Evolutionary conservation across 1,140 invertebrate genomes (phyloP).

Genomic region (Drosophila ohnishii): DNA sequence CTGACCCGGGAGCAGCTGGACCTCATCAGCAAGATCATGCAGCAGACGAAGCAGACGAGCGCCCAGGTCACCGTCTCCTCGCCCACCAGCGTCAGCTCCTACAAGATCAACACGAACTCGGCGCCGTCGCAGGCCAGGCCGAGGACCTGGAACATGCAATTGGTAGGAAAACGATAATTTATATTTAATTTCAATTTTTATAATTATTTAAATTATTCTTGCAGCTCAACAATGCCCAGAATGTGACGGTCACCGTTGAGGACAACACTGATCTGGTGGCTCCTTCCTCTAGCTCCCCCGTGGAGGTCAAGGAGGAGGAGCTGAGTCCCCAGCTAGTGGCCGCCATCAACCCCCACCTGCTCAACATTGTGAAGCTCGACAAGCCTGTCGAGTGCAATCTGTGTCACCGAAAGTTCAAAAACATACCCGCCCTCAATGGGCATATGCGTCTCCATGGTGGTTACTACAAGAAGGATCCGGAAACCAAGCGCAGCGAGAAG

Average conservation of each 20-base stretch:
- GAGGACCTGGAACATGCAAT: slow-evolving; percentile 84
- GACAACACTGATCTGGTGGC: slow-evolving; percentile 70
- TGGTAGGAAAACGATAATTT: slow-evolving; percentile 52
- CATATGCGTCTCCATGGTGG: slow-evolving; percentile 98
- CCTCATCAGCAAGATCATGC: slow-evolving; percentile 91
- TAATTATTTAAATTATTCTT: background rate
- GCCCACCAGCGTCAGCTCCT: slow-evolving; percentile 83
- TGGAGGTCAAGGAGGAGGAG: slow-evolving; percentile 75
- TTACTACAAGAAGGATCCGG: slow-evolving; percentile 97
- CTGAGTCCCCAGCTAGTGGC: slow-evolving; percentile 80
- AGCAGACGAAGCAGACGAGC: slow-evolving; percentile 86
- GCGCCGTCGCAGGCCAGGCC: slow-evolving; percentile 62
- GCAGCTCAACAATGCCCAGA: slow-evolving; percentile 73
- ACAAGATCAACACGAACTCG: slow-evolving; percentile 72
- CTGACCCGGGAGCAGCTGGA: slow-evolving; percentile 89
- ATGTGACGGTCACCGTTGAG: slow-evolving; percentile 77
- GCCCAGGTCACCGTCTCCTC: slow-evolving; percentile 80
- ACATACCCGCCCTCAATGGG: slow-evolving; percentile 97
- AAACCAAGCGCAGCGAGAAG: slow-evolving; percentile 93
- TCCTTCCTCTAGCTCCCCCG: slow-evolving; percentile 54
- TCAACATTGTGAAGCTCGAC: slow-evolving; percentile 85
- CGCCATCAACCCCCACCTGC: slow-evolving; percentile 77
- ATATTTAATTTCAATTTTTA: too few relatives aligned
- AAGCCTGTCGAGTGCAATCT: slow-evolving; percentile 97
- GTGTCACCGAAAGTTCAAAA: slow-evolving; percentile 97